Conservation (phyloP, 2,888 invertebrate genomes). For the Agrotis puta region DNA sequence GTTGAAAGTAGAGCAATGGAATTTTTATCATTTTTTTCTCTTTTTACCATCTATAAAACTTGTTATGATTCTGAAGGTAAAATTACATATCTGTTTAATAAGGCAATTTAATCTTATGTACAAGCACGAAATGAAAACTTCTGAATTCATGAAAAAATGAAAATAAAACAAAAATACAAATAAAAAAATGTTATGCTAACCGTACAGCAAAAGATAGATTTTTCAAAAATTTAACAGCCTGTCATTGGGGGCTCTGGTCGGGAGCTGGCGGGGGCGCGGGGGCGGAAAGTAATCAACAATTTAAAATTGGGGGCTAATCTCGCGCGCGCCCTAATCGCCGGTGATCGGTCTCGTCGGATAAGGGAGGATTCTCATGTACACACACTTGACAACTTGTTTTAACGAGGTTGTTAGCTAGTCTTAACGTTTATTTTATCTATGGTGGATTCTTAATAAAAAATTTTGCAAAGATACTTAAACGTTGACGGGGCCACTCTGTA, state of each 20-base stretch:
- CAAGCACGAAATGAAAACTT: not conserved
- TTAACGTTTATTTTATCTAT: not conserved
- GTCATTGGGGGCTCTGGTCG: conserved; percentile 77
- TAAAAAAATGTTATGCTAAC: conserved; percentile 55
- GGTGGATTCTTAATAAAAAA: conserved; percentile 2
- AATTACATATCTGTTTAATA: too few species aligned
- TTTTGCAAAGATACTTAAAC: too few species aligned
- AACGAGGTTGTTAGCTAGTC: conserved; percentile 12
- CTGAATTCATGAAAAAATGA: not conserved
- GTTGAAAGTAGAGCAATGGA: too few species aligned
- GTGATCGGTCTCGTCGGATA: conserved; percentile 81
- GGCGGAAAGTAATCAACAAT: conserved; percentile 88
- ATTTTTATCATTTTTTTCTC: too few species aligned
- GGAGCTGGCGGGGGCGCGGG: conserved; percentile 63
- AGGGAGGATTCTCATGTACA: conserved; percentile 53
- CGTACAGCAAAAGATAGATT: conserved; percentile 72
- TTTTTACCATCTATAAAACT: too few species aligned
- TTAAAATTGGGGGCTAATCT: conserved; percentile 90
- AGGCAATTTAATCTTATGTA: too few species aligned
- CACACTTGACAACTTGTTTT: conserved; percentile 47
- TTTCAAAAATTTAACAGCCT: conserved; percentile 83
- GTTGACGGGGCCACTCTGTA: too few species aligned
- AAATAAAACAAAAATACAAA: not conserved
- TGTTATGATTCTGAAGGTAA: too few species aligned
- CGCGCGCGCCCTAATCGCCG: conserved; percentile 78